Base-by-base conservation (phyloP, 1,140 invertebrate genomes). In the Brachystomella parvula region DNA sequence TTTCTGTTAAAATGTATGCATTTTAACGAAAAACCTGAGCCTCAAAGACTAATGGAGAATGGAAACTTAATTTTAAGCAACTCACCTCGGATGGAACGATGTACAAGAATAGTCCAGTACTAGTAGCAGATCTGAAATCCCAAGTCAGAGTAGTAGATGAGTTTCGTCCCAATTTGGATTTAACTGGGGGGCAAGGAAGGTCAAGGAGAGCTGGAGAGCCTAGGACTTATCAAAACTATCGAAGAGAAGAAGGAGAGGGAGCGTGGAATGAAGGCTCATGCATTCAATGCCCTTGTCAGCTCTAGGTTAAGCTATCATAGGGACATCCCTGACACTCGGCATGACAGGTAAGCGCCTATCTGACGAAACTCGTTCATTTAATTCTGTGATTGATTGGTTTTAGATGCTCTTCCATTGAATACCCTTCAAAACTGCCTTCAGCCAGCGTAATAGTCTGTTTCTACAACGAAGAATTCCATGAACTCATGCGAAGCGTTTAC, bases 371-470 rank as follows among this genome's bases (percentile, higher is more conserved):
- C 12, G 39, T 30, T 17, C n/a, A 9, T 44, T 56, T n/a, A n/a
- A n/a, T n/a, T n/a, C n/a, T n/a, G n/a, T n/a, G n/a, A n/a, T n/a
- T n/a, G n/a, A n/a, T n/a, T n/a, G n/a, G n/a, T n/a, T n/a, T n/a
- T n/a, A 58, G 64, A 47, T 74, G 71, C 58, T 47, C 35, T 3
- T 64, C 53, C 47, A 21, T 86, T 74, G 81, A 78, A 32, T 92
- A 86, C 78, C 75, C 82, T 2, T 32, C 73, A 9, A 78, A 82
- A 65, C 78, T 94, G 56, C 89, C 89, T 56, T 83, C 83, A 66
- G 87, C 89, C 0, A 89, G 88, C 56, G 82, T 98, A 29, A 85
- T 99, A 21, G 91, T 98, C 75, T 96, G 94, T 75, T 98, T 97
- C 76, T 96, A 93, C 77, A 96, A 98, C 79, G 96, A 99, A 79